Evolutionary conservation across 2,888 invertebrate genomes (phyloP).

Genomic region (Agriotes lineatus): DNA sequence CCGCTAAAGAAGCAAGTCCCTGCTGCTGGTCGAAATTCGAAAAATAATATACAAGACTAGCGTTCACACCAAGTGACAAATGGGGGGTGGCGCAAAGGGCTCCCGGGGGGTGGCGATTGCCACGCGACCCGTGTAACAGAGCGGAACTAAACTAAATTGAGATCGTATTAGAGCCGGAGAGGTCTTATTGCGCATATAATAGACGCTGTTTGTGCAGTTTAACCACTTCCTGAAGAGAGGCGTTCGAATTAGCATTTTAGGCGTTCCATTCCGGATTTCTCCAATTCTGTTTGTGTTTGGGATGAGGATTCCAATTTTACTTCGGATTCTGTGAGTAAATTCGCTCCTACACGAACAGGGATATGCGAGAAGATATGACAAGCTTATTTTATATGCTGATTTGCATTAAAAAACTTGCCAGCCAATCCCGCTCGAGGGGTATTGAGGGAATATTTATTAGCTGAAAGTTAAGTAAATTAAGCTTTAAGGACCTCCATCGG

Average conservation of each 20-base stretch:
- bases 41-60: conserved; percentile 3
- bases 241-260: conserved; percentile 66
- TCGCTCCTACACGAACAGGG: conserved; percentile 39
- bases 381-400: conserved; percentile 41
- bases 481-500: too few species aligned
- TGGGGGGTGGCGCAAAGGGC: conserved; percentile 57
- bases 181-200: conserved; percentile 69
- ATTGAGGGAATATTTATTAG: too few species aligned
- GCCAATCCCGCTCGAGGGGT: too few species aligned
- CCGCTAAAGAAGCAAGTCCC: too few species aligned
- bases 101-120: conserved; percentile 62
- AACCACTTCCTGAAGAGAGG: conserved; percentile 66
- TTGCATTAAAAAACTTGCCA: conserved; percentile 35
- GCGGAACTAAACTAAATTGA: conserved; percentile 69
- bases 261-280: conserved; percentile 63
- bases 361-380: conserved; percentile 42
- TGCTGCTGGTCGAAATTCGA: too few species aligned
- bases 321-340: conserved; percentile 45
- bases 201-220: conserved; percentile 68
- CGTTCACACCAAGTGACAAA: conserved; percentile 52
- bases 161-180: conserved; percentile 68
- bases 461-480: too few species aligned
- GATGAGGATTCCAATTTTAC: conserved; percentile 62
- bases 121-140: conserved; percentile 69
- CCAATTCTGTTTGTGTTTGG: conserved; percentile 60